These are phyloP conservation scores for Papilio aristodemus DNA, from an alignment of 1,140 invertebrate genomes.

Conservation along the genomic window DNA sequence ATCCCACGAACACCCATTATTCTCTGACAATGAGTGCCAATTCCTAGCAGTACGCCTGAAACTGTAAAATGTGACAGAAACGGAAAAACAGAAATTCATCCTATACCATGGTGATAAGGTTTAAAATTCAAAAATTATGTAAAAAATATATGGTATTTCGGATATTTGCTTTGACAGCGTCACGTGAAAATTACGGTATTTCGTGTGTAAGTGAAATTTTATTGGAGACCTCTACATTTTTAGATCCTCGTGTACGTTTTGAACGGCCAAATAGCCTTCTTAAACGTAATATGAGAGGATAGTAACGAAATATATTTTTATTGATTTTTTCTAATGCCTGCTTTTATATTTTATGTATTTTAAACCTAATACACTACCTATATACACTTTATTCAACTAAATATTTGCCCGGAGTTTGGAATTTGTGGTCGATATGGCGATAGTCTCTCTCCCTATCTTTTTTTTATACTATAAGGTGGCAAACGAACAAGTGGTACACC, in stretches of 20 bases:
- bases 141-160: neutral
- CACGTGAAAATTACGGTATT: slow-evolving; percentile 32
- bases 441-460: no score
- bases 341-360: neutral
- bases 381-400: no score
- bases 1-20: slow-evolving; percentile 31
- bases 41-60: neutral
- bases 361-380: no score
- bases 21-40: slow-evolving; percentile 34
- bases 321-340: neutral
- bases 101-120: neutral
- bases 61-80: neutral
- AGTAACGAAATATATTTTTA: neutral
- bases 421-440: no score
- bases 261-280: slow-evolving; percentile 20
- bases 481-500: no score
- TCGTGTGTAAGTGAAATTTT: slow-evolving; percentile 35
- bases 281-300: neutral
- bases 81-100: neutral
- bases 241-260: slow-evolving; percentile 16
- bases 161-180: slow-evolving; percentile 13
- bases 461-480: no score
- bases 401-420: no score
- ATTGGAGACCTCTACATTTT: slow-evolving; percentile 31
- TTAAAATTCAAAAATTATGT: neutral